Conservation (phyloP, 2,113 vertebrate genomes). For the Corvus hawaiiensis region DNA sequence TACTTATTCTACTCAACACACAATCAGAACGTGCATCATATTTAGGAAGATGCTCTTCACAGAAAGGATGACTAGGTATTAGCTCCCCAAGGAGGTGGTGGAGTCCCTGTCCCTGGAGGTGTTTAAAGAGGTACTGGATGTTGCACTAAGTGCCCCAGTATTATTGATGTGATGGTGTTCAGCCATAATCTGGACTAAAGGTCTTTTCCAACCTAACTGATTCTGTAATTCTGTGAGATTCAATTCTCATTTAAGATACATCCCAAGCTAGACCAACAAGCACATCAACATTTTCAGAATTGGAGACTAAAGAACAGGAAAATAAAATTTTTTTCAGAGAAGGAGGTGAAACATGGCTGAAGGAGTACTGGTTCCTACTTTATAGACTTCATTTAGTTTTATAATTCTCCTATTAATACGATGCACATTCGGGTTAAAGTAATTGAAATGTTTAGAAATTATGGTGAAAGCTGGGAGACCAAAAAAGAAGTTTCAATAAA, state of each 20-base stretch:
- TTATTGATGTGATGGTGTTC: neutral
- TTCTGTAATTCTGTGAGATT: neutral
- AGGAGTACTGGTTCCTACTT: neutral
- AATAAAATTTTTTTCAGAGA: neutral
- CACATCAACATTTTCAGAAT: neutral
- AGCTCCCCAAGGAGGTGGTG: too few relatives aligned
- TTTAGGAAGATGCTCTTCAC: neutral
- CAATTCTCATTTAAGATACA: neutral
- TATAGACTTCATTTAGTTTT: neutral
- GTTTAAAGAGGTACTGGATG: neutral
- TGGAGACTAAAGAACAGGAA: neutral
- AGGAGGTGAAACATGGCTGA: neutral
- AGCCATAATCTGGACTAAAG: neutral
- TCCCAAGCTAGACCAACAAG: neutral
- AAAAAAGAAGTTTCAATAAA: neutral
- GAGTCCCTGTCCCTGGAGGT: too few relatives aligned
- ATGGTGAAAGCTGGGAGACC: neutral
- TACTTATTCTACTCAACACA: neutral
- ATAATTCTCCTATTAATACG: neutral
- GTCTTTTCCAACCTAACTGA: neutral
- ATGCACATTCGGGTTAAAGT: neutral
- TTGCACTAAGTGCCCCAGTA: too few relatives aligned
- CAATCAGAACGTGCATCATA: neutral
- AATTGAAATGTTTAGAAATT: neutral
- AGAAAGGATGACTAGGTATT: neutral